Evolutionary conservation across 2,888 invertebrate genomes (phyloP).

Genomic region (Julus scanicus): DNA sequence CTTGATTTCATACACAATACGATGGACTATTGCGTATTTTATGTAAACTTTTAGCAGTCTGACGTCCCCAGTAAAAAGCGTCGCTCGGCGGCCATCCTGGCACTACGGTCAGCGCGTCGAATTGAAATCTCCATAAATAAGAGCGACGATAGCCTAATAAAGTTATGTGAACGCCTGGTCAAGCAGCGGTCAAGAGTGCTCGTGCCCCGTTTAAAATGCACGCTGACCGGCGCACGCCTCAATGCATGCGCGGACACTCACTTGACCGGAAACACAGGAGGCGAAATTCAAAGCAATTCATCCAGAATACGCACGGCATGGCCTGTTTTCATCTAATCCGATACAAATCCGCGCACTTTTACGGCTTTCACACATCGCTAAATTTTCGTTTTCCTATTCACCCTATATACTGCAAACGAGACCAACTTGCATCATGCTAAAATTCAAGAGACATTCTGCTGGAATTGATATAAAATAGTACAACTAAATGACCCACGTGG

Average conservation of each 20-base stretch:
- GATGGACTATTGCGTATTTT: too few relatives aligned
- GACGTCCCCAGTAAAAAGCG: neutral
- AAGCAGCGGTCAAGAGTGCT: slow-evolving; percentile 22
- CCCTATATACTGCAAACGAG: neutral
- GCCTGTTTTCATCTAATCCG: neutral
- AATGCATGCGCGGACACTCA: slow-evolving; percentile 5
- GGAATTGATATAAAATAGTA: too few relatives aligned
- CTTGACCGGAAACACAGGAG: neutral
- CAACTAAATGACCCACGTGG: neutral
- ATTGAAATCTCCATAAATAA: slow-evolving; percentile 5
- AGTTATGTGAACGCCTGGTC: slow-evolving; percentile 27
- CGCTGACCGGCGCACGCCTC: neutral
- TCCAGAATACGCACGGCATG: neutral
- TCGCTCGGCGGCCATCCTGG: neutral
- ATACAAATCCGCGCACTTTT: slow-evolving; percentile 13
- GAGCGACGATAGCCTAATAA: slow-evolving; percentile 19
- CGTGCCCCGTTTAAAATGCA: slow-evolving; percentile 16
- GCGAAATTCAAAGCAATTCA: slow-evolving; percentile 21
- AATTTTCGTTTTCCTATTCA: neutral
- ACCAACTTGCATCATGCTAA: neutral
- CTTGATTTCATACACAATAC: too few relatives aligned
- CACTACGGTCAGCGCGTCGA: neutral
- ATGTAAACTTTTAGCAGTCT: too few relatives aligned
- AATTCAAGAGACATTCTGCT: too few relatives aligned
- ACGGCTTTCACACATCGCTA: slow-evolving; percentile 21